Base-by-base conservation (phyloP, 2,113 vertebrate genomes). In the Holacanthus passer region DNA sequence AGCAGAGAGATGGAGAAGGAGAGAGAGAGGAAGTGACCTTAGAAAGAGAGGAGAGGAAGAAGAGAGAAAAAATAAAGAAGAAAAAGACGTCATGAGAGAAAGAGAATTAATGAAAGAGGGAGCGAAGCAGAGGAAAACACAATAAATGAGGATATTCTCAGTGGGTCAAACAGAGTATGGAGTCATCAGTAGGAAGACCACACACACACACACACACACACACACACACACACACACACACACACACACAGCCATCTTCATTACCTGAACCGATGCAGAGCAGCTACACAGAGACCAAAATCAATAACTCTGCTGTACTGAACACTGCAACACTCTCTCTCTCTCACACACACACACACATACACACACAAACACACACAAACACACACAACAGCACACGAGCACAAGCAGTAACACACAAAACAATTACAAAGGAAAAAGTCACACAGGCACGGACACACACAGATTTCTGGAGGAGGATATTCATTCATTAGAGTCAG, bases 221-320 rank as follows among this genome's bases (percentile, higher is more conserved):
- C 76, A 80, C 47, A 73, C 58, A 77, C 65, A 65, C 32, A 77
- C 1, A 76, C 48, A 67, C 58, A 50, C 63, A 83, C 76, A 81
- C 68, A 75, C 31, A 64, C 82, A 75, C 64, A 76, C 7, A 59
- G 17, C 7, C 16, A 56, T 84, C 82, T 89, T 84, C 77, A 91
- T 91, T 91, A 91, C 82, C 50, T 86, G 66, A 80, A 84, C 83
- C n/a, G 39, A 87, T 89, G 87, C 80, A 89, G 83, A 87, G 84
- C 77, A 85, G 79, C 73, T 52, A 79, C 69, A 79, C 48, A 79
- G n/a, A 76, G 67, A 63, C 82, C 52, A 75, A 66, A 88, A 89
- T 86, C 90, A 86, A 89, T 89, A 89, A 68, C 72, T 64, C 74
- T 88, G 82, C 85, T 85, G 82, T 59, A 78, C 64, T 39, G 64